These are phyloP conservation scores for Ferdinandea cuprea DNA, from an alignment of 2,888 invertebrate genomes.

Conservation along the genomic window DNA sequence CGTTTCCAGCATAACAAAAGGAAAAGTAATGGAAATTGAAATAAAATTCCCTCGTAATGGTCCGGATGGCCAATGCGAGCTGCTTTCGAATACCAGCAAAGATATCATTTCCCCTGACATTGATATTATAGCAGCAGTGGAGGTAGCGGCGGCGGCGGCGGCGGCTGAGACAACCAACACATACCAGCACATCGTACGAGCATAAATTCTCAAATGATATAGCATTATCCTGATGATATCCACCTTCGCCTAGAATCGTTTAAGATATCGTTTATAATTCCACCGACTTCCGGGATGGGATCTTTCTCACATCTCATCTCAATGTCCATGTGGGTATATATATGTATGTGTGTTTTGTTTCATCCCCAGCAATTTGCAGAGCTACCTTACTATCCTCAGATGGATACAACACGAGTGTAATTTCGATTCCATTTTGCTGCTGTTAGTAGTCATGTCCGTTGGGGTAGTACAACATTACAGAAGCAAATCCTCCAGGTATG, in stretches of 20 bases:
- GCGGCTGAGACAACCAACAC: conserved; percentile 52
- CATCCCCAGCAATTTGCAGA: conserved; percentile 70
- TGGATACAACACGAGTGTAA: conserved; percentile 57
- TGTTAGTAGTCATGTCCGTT: conserved; percentile 64
- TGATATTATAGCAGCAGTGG: conserved; percentile 35
- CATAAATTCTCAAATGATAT: conserved; percentile 74
- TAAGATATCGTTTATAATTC: conserved; percentile 80
- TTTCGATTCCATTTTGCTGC: conserved; percentile 64
- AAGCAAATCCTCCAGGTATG: conserved; percentile 65
- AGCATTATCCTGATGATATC: conserved; percentile 74
- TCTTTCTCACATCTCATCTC: conserved; percentile 45
- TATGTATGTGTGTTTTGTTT: conserved; percentile 25
- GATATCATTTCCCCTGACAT: conserved; percentile 63
- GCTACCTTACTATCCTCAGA: conserved; percentile 30
- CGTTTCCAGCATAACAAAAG: conserved; percentile 74
- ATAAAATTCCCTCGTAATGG: conserved; percentile 72
- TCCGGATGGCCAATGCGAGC: conserved; percentile 57
- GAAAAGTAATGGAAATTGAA: conserved; percentile 74
- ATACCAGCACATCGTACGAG: conserved; percentile 69
- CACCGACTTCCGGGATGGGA: conserved; percentile 75
- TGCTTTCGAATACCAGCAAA: conserved; percentile 36
- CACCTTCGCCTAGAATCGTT: conserved; percentile 76
- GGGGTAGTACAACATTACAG: conserved; percentile 56
- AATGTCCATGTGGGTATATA: conserved; percentile 25
- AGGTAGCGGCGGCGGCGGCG: conserved; percentile 6